Percentiles rank a stretch among this genome's conserved stretches.
Evolutionary conservation across 2,113 vertebrate genomes (phyloP).

Genomic region (Enhydra lutris): DNA sequence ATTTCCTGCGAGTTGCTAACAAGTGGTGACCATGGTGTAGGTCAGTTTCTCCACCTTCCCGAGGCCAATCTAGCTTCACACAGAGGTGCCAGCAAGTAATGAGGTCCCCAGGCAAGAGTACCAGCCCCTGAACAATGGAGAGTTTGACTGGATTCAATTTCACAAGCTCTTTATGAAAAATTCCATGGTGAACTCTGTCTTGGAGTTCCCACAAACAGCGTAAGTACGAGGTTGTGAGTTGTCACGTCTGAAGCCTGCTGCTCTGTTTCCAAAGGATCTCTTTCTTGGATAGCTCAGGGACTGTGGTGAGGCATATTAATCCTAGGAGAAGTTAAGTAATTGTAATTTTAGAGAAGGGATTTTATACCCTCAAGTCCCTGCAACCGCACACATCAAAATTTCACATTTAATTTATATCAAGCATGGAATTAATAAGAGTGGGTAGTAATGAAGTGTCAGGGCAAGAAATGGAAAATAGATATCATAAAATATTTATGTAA

Average conservation of each 20-base stretch:
- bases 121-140: not conserved
- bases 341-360: conserved; percentile 53
- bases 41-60: not conserved
- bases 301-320: conserved; percentile 66
- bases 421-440: conserved; percentile 71
- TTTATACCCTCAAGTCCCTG: conserved; percentile 54
- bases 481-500: conserved; percentile 77
- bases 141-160: not conserved
- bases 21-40: not conserved
- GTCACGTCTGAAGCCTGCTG: conserved; percentile 33
- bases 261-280: conserved; percentile 26
- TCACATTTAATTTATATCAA: conserved; percentile 72
- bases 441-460: conserved; percentile 64
- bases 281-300: conserved; percentile 36
- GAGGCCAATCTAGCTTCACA: not conserved
- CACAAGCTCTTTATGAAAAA: not conserved
- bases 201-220: not conserved
- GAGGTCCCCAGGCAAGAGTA: conserved; percentile 48
- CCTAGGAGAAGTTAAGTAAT: conserved; percentile 61
- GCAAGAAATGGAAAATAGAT: conserved; percentile 65
- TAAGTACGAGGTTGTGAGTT: not conserved
- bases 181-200: conserved; percentile 4
- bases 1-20: not conserved
- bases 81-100: conserved; percentile 44
- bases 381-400: conserved; percentile 60